A percentile compares a stretch with the other conserved stretches of the same genome.
phyloP scores from a whole-genome alignment of 2,888 invertebrate genomes.

The Iphiclides podalirius region DNA sequence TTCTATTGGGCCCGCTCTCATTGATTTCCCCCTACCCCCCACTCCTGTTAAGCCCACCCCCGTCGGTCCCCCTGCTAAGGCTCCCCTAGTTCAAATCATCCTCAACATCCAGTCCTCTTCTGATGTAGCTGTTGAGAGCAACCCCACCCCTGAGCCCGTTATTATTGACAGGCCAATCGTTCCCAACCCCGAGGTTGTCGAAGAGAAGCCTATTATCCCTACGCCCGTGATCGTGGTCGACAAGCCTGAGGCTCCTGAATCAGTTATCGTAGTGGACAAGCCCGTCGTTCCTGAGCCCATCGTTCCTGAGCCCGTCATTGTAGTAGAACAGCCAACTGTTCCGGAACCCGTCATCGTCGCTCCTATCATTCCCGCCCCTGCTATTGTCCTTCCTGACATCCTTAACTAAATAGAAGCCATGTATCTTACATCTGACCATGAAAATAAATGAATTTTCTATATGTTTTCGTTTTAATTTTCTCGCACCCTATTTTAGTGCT shows the following conservation, averaged over 20 bases:
- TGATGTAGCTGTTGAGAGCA: slow-evolving; percentile 3
- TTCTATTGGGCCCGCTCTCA: slow-evolving; percentile 27
- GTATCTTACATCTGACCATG: too few relatives aligned
- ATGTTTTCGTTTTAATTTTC: too few relatives aligned
- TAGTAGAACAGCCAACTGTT: slow-evolving; percentile 28
- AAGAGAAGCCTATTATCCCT: slow-evolving; percentile 16
- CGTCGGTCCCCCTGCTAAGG: slow-evolving; percentile 15
- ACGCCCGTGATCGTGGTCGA: slow-evolving; percentile 24
- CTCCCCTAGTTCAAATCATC: slow-evolving; percentile 35
- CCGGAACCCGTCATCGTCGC: slow-evolving; percentile 28
- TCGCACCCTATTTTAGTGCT: too few relatives aligned
- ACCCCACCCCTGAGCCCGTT: not conserved
- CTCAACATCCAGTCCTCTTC: slow-evolving; percentile 29
- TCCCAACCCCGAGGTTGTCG: not conserved
- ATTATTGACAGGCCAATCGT: slow-evolving; percentile 32
- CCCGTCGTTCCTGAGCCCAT: slow-evolving; percentile 29
- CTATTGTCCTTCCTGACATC: slow-evolving; percentile 28
- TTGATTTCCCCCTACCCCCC: slow-evolving; percentile 20
- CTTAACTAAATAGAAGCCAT: slow-evolving; percentile 16
- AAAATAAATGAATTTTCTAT: too few relatives aligned
- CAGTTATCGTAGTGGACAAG: slow-evolving; percentile 13
- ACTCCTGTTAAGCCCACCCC: slow-evolving; percentile 17
- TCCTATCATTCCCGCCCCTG: slow-evolving; percentile 33
- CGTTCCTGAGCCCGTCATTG: slow-evolving; percentile 27
- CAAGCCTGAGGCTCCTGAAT: slow-evolving; percentile 24